Evolutionary conservation across 2,797 vertebrate genomes (phyloP).

Genomic region (Bradypus variegatus): DNA sequence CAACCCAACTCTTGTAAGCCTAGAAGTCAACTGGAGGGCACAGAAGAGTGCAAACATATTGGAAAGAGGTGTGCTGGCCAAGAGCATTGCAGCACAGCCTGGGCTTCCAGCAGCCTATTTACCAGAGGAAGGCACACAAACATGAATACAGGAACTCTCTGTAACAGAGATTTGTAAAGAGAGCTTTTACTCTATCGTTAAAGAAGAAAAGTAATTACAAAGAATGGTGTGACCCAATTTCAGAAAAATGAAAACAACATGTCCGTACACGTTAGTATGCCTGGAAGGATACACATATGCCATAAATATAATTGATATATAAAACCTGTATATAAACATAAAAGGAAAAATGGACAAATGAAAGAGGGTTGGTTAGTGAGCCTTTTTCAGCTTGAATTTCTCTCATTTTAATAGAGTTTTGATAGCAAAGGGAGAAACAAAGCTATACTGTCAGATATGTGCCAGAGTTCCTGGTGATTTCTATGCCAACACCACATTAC

Average conservation of each 20-base stretch:
- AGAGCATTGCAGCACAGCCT: rapidly evolving
- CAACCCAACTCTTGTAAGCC: not conserved
- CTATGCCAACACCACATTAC: not conserved
- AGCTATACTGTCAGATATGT: not conserved
- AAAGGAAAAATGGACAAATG: not conserved
- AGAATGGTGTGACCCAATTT: not conserved
- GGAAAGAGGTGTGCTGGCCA: not conserved
- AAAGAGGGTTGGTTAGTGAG: not conserved
- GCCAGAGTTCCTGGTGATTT: not conserved
- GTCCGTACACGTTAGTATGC: not conserved
- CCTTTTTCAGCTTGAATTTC: not conserved
- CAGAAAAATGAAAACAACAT: not conserved
- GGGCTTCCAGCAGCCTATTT: not conserved
- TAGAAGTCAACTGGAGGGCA: not conserved
- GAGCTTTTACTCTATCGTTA: not conserved
- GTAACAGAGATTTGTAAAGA: not conserved
- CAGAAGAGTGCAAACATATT: not conserved
- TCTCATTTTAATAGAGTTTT: not conserved
- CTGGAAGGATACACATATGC: not conserved
- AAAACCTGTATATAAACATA: not conserved
- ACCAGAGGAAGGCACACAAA: no score
- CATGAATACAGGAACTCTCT: not conserved
- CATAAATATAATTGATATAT: not conserved
- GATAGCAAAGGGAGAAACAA: not conserved
- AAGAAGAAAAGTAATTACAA: not conserved